Evolutionary conservation across 2,888 invertebrate genomes (phyloP), one percentile per base, ranked within the genome.

Genomic region (Megamerina dolium): DNA sequence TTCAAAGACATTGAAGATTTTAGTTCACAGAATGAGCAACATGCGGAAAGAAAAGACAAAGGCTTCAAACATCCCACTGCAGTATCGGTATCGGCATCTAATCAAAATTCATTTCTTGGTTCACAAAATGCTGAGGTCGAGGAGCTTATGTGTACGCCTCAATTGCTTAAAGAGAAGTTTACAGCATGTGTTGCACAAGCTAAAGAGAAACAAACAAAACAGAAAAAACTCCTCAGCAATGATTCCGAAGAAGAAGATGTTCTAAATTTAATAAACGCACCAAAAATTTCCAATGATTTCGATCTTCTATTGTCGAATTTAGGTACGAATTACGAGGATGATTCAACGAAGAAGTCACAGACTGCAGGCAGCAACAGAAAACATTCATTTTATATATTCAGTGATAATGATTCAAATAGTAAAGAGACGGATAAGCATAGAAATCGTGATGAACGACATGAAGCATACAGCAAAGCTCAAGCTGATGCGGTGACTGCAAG

Each of bases 121-220:
- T 27, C 19, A 41, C 41, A 33, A 16, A 48, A 51, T 29, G 33
- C 41, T 1, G 53, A 54, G 14, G 30, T 50, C 19, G 52, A 51
- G 34, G 26, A 51, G 32, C 38, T 49, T 9, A 45, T 54, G 46
- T 55, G 55, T 21, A 55, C 55, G 9, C 55, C 55, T 8, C 50
- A 50, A 35, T 30, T 54, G 9, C 47, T 55, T 13, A 36, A 31
- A 19, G 55, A 53, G 9, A 49, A 48, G 13, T 42, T 54, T 8
- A 23, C 29, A n/a, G n/a, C n/a, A n/a, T n/a, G n/a, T n/a, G n/a
- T n/a, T n/a, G n/a, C n/a, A n/a, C n/a, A n/a, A n/a, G n/a, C n/a
- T n/a, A n/a, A n/a, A n/a, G n/a, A n/a, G n/a, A n/a, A n/a, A n/a
- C n/a, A n/a, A n/a, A 36, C n/a, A 5, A 48, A 49, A 38, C 47